Conservation (phyloP, 2,888 invertebrate genomes). For the Harpalus rubripes region DNA sequence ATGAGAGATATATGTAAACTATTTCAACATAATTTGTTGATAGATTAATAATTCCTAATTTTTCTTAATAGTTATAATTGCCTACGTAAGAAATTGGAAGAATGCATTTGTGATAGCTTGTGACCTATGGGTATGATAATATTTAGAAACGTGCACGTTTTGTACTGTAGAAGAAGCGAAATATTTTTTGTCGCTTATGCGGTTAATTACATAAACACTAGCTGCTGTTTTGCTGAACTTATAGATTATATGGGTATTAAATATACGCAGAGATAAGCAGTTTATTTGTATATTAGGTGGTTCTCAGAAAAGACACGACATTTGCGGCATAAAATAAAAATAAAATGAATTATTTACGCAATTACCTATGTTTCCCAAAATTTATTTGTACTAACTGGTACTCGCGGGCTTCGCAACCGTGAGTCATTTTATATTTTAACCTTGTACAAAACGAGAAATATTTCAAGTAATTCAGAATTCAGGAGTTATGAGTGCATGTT, state of each 20-base stretch:
- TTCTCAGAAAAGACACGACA: conserved; percentile 21
- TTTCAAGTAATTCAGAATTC: no score
- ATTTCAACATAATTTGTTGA: conserved; percentile 23
- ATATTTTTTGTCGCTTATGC: conserved; percentile 23
- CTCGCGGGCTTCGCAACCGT: no score
- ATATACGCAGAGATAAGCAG: conserved; percentile 42
- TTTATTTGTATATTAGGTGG: conserved; percentile 49
- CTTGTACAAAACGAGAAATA: no score
- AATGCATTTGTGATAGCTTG: conserved; percentile 24
- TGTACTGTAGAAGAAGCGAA: background rate
- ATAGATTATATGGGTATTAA: conserved; percentile 48
- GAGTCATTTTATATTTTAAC: no score
- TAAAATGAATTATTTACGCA: conserved; percentile 5
- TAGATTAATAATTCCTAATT: conserved; percentile 19
- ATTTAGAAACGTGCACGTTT: conserved; percentile 2
- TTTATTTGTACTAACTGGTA: background rate
- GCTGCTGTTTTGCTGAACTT: conserved; percentile 39
- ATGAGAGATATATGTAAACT: background rate
- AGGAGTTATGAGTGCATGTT: no score
- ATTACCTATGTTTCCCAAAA: background rate
- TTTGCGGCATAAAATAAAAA: conserved; percentile 21
- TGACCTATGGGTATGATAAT: conserved; percentile 6
- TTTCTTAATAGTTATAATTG: conserved; percentile 7
- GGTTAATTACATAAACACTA: conserved; percentile 39
- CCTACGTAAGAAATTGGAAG: background rate